Conservation (phyloP, 2,888 invertebrate species). For the Ochropacha duplaris region DNA sequence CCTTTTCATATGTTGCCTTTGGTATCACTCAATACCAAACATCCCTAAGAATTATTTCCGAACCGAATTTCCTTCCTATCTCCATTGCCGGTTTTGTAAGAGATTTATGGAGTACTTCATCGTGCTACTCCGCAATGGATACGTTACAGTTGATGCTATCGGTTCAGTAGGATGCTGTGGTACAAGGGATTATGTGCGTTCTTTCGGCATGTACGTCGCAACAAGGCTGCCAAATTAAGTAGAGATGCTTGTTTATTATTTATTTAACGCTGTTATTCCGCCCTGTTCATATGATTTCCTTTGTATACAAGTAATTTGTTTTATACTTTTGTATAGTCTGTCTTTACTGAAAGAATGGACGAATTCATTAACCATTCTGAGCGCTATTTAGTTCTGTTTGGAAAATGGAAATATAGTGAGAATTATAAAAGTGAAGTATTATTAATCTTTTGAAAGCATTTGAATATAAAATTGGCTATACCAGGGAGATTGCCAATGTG, state of each 20-base stretch:
- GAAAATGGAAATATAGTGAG: background rate
- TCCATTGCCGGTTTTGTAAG: background rate
- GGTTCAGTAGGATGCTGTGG: background rate
- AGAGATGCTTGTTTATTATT: constrained; percentile 41
- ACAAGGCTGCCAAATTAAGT: constrained; percentile 40
- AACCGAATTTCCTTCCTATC: background rate
- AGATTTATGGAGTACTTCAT: background rate
- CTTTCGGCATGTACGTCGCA: constrained; percentile 8
- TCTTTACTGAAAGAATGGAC: background rate
- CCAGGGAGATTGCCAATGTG: no score
- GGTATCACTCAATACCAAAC: constrained; percentile 6
- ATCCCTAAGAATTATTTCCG: no score
- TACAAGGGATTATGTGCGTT: constrained; percentile 1
- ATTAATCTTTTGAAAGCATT: no score
- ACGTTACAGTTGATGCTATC: no score
- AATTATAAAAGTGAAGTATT: no score
- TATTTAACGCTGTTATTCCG: constrained; percentile 44
- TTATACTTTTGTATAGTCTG: background rate
- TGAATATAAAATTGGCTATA: no score
- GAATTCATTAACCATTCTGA: background rate
- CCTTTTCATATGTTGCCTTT: constrained; percentile 23
- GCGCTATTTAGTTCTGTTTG: background rate
- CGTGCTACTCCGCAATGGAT: background rate
- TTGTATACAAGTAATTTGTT: constrained; percentile 10
- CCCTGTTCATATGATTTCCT: constrained; percentile 24